phyloP scores from a whole-genome alignment of 2,888 invertebrate genomes.

The Rhabditophanes sp. region DNA sequence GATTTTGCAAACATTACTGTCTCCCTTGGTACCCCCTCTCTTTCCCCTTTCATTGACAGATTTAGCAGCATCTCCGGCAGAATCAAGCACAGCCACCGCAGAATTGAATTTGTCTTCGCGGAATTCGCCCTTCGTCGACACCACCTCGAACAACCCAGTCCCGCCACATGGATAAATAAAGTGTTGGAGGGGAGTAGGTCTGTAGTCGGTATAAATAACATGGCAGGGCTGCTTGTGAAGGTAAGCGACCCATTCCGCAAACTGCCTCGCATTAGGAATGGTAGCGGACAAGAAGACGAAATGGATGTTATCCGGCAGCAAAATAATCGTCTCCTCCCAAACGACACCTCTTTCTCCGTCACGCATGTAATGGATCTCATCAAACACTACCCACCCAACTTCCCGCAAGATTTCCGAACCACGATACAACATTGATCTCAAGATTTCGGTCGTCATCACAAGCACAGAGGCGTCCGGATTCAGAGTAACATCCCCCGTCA shows the following conservation, averaged over 20 bases:
- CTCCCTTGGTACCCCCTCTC: constrained; percentile 48
- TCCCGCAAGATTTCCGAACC: constrained; percentile 97
- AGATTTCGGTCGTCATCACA: constrained; percentile 99
- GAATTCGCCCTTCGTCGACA: constrained; percentile 59
- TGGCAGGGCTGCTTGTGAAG: constrained; percentile 64
- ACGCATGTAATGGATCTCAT: constrained; percentile 99
- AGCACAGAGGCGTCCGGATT: constrained; percentile 92
- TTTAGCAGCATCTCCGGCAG: constrained; percentile 58
- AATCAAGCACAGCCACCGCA: constrained; percentile 75
- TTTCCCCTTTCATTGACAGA: constrained; percentile 1
- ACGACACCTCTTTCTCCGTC: constrained; percentile 97
- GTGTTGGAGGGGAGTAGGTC: constrained; percentile 93
- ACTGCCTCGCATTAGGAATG: constrained; percentile 90
- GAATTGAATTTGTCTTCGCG: constrained; percentile 90
- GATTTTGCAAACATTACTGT: constrained; percentile 72
- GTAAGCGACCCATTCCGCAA: constrained; percentile 46
- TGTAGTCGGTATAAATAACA: constrained; percentile 92
- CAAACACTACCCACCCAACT: constrained; percentile 98
- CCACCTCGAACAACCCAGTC: constrained; percentile 75
- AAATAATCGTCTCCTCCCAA: constrained; percentile 95
- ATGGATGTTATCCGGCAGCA: constrained; percentile 88
- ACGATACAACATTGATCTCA: constrained; percentile 91
- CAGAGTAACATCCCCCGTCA: constrained; percentile 97
- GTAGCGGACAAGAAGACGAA: constrained; percentile 97
- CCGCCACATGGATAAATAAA: constrained; percentile 93